These are phyloP conservation scores for Drosophila mayri DNA, from an alignment of 1,140 invertebrate species.

Conservation along the genomic window DNA sequence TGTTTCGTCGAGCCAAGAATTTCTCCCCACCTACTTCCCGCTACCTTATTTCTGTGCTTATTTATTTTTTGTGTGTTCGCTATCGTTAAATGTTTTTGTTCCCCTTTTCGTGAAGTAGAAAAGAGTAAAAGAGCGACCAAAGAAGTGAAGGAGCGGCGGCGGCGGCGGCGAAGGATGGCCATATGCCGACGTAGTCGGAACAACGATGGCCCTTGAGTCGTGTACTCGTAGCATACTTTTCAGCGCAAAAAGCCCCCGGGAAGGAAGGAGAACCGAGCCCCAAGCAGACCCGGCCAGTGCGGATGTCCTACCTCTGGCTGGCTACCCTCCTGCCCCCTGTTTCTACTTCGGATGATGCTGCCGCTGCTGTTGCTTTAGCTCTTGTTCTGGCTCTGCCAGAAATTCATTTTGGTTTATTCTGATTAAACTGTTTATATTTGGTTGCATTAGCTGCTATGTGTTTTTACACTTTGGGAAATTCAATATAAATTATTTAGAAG, in stretches of 20 bases:
- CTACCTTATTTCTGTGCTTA: conserved; percentile 8
- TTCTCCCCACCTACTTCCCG: neutral
- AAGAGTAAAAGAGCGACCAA: neutral
- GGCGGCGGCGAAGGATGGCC: conserved; percentile 48
- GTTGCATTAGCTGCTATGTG: conserved; percentile 67
- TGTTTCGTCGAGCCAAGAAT: conserved; percentile 44
- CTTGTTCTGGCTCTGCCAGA: conserved; percentile 45
- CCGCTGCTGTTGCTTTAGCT: conserved; percentile 11
- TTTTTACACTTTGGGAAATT: conserved; percentile 14
- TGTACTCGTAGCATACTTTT: conserved; percentile 74
- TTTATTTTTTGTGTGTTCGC: conserved; percentile 39
- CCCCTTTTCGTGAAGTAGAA: conserved; percentile 25
- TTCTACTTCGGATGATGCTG: neutral
- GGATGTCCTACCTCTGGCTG: conserved; percentile 30
- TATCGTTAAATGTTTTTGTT: conserved; percentile 76
- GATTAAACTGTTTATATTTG: conserved; percentile 83
- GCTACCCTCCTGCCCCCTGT: neutral
- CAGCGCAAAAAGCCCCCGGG: conserved; percentile 65
- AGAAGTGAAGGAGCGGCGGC: conserved; percentile 1
- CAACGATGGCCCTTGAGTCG: conserved; percentile 69
- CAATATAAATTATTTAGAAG: neutral
- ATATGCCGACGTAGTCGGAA: conserved; percentile 51
- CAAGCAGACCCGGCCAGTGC: conserved; percentile 23
- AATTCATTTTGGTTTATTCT: conserved; percentile 81
- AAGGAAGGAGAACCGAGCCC: conserved; percentile 12